These are phyloP conservation scores for Rynchops niger DNA, from an alignment of 2,113 vertebrate species.

Conservation along the genomic window DNA sequence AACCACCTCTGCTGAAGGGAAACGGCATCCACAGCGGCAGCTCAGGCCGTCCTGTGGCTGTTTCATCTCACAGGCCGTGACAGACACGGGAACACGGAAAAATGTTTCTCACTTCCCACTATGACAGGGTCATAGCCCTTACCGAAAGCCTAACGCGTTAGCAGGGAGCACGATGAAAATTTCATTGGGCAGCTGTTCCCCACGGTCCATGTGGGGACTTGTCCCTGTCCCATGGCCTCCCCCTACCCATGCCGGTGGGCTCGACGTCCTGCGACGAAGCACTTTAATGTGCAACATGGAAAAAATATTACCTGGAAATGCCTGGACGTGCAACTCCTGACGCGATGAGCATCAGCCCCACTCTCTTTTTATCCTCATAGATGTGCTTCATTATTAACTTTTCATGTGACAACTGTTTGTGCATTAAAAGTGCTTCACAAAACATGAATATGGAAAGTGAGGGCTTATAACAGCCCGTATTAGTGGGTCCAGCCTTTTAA, in stretches of 20 bases:
- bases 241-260: fast-evolving
- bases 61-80: neutral
- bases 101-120: constrained; percentile 14
- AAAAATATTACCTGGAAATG: constrained; percentile 28
- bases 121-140: neutral
- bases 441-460: constrained; percentile 44
- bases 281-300: neutral
- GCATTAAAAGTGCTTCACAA: constrained; percentile 52
- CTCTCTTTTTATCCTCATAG: constrained; percentile 63
- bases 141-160: constrained; percentile 12
- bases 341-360: neutral
- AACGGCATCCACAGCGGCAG: neutral
- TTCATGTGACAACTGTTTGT: constrained; percentile 77
- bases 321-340: constrained; percentile 37
- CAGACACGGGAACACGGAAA: neutral
- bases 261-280: neutral
- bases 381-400: constrained; percentile 74
- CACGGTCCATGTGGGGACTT: neutral
- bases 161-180: constrained; percentile 44
- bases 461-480: neutral
- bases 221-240: neutral
- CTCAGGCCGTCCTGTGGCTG: neutral
- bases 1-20: neutral
- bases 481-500: constrained; percentile 18
- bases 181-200: constrained; percentile 36